These are phyloP conservation scores for Tachina grossa DNA, from an alignment of 2,888 invertebrate genomes.

Conservation along the genomic window DNA sequence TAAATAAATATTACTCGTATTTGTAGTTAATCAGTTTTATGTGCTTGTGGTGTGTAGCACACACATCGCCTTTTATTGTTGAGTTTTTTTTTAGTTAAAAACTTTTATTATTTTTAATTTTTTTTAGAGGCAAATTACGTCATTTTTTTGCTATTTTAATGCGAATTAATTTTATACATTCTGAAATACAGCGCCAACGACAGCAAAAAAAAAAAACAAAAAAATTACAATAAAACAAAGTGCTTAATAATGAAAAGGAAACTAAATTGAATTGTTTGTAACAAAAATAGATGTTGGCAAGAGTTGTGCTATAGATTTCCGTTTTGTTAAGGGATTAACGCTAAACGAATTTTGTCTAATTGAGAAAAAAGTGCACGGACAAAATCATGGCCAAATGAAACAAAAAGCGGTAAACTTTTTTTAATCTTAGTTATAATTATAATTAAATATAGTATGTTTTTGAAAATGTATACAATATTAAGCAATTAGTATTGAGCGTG, in stretches of 20 bases:
- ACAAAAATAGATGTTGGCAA: slow-evolving; percentile 51
- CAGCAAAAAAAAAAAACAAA: slow-evolving; percentile 19
- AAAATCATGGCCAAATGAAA: slow-evolving; percentile 28
- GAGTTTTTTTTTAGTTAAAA: slow-evolving; percentile 22
- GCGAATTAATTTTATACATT: slow-evolving; percentile 48
- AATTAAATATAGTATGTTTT: neutral
- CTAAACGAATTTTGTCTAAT: neutral
- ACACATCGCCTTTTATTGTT: neutral
- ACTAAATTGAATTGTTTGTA: slow-evolving; percentile 32
- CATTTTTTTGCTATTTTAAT: slow-evolving; percentile 64
- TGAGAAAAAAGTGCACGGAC: neutral
- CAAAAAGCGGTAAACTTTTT: neutral
- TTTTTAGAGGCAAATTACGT: slow-evolving; percentile 53
- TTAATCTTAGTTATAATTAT: neutral
- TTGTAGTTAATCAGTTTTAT: slow-evolving; percentile 34
- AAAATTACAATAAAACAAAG: slow-evolving; percentile 35
- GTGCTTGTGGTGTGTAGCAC: slow-evolving; percentile 5
- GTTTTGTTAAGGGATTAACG: slow-evolving; percentile 43
- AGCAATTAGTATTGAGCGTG: too few relatives aligned
- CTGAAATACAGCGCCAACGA: slow-evolving; percentile 26
- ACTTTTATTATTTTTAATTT: slow-evolving; percentile 5
- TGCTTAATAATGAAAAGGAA: slow-evolving; percentile 27
- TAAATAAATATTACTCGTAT: neutral
- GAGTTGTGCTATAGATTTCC: slow-evolving; percentile 28
- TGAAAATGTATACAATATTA: neutral